These are phyloP conservation scores for Cassiopea xamachana DNA, from an alignment of 30 jellyfish, hydroid and myxozoan species.

Conservation along the genomic window DNA sequence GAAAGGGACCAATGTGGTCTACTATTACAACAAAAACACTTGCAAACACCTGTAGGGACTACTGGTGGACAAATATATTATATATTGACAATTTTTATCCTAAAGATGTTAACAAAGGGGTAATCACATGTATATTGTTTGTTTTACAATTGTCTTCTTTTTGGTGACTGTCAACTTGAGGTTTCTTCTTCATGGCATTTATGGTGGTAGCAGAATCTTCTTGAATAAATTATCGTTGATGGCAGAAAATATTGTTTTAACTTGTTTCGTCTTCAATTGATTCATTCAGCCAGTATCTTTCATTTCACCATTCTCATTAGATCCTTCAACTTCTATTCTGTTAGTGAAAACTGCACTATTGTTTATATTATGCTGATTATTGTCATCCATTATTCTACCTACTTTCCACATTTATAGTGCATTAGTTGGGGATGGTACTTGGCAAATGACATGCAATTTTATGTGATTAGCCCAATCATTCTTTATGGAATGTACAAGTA, in stretches of 20 bases:
- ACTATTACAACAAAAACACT: conserved; percentile 6
- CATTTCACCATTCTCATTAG: too few relatives aligned
- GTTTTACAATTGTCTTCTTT: too few relatives aligned
- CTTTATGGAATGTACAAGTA: conserved; percentile 77
- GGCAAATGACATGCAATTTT: conserved; percentile 99
- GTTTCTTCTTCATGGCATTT: too few relatives aligned
- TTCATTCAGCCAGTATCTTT: too few relatives aligned
- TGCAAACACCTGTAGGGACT: conserved; percentile 46
- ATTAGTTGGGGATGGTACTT: conserved; percentile 97
- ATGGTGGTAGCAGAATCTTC: too few relatives aligned
- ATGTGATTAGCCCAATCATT: conserved; percentile 86
- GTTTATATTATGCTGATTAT: background rate
- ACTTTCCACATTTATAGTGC: conserved; percentile 60
- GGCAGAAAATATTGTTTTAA: too few relatives aligned
- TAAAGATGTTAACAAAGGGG: conserved; percentile 43
- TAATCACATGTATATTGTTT: background rate
- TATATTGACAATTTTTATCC: conserved; percentile 90
- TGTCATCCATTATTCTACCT: background rate
- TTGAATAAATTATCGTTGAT: background rate
- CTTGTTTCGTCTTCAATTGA: too few relatives aligned
- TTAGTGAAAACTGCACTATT: too few relatives aligned
- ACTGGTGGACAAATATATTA: conserved; percentile 96
- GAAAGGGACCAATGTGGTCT: conserved; percentile 81
- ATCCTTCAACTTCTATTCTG: too few relatives aligned
- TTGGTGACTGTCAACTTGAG: too few relatives aligned